These are phyloP conservation scores for Sebastes fasciatus DNA, from an alignment of 2,113 vertebrate species.

Conservation along the genomic window DNA sequence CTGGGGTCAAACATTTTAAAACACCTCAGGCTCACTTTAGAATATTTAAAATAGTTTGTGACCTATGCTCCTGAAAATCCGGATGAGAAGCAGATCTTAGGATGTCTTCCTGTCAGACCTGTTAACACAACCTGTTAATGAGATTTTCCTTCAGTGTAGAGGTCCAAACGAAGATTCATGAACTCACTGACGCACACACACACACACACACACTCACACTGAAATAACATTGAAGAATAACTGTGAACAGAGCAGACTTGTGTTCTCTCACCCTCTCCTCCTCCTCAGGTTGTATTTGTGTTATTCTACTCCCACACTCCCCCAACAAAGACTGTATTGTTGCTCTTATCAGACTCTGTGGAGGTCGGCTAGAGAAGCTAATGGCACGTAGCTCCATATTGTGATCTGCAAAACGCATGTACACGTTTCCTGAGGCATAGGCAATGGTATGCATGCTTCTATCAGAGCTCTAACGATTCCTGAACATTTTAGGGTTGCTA, in stretches of 20 bases:
- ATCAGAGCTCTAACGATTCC: not conserved
- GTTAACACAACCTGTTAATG: conserved; percentile 13
- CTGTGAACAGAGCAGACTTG: conserved; percentile 13
- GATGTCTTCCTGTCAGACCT: not conserved
- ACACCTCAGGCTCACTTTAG: no score
- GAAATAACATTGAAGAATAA: not conserved
- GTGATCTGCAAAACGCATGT: not conserved
- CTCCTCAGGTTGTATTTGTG: conserved; percentile 37
- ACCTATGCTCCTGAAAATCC: not conserved
- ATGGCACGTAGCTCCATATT: not conserved
- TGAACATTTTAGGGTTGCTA: no score
- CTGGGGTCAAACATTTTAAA: no score
- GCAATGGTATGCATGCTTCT: no score
- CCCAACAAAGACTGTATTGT: conserved; percentile 56
- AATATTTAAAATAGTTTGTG: not conserved
- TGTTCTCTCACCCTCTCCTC: conserved; percentile 2
- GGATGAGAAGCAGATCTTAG: conserved; percentile 1
- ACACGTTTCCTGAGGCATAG: not conserved
- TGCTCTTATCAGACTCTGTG: conserved; percentile 11
- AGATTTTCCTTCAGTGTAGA: conserved; percentile 3
- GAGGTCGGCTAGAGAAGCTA: not conserved
- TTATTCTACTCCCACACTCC: conserved; percentile 5
- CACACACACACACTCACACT: conserved; percentile 1
- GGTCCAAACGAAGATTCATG: not conserved
- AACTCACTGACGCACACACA: conserved; percentile 5